These are phyloP conservation scores for Leptocoma aspasia DNA, from an alignment of 2,113 vertebrate genomes.

Conservation along the genomic window DNA sequence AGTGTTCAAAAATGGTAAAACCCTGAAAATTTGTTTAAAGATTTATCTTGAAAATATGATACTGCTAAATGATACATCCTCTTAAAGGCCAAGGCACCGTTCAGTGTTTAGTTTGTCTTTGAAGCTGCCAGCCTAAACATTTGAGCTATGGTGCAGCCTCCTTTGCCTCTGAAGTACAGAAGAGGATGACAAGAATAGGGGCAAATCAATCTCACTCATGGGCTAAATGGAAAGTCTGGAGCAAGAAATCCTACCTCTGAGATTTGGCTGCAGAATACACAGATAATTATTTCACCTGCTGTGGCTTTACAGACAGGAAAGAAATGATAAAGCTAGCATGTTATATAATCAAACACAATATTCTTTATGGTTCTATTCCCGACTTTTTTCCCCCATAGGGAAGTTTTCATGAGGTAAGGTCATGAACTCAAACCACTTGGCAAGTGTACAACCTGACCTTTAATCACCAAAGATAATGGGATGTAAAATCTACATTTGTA, in stretches of 20 bases:
- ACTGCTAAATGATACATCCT: neutral
- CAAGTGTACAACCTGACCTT: neutral
- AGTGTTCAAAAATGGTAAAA: neutral
- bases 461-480: conserved; percentile 3
- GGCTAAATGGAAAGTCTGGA: neutral
- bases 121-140: neutral
- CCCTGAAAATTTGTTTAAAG: neutral
- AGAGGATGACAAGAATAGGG: neutral
- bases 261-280: neutral
- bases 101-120: neutral
- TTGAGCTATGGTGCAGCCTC: neutral
- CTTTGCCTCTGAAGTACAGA: neutral
- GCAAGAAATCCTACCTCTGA: neutral
- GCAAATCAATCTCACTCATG: neutral
- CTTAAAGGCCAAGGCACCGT: neutral
- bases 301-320: neutral
- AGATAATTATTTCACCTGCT: neutral
- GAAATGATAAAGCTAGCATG: neutral
- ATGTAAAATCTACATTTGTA: conserved; percentile 6
- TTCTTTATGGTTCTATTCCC: neutral
- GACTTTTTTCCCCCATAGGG: neutral
- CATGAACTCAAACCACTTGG: neutral
- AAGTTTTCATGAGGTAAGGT: neutral
- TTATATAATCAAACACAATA: neutral
- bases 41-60: neutral